Conservation (phyloP, 1,140 invertebrate species). For the Lethrus apterus region DNA sequence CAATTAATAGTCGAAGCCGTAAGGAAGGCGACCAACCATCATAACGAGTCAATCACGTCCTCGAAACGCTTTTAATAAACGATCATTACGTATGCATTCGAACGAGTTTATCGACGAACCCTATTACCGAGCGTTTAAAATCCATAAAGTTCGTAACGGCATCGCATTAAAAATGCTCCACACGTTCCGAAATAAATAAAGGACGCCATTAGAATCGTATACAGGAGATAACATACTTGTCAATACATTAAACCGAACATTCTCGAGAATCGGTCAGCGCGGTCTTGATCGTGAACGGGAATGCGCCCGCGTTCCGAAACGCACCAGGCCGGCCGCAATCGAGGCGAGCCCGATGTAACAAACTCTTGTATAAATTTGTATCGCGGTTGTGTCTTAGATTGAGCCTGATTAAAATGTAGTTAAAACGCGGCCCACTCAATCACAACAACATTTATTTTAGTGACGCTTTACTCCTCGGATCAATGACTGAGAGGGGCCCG, state of each 20-base stretch:
- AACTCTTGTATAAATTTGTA: conserved; percentile 39
- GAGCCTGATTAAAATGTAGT: conserved; percentile 36
- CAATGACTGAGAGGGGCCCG: conserved; percentile 24
- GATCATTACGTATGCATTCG: no score
- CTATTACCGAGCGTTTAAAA: conserved; percentile 32
- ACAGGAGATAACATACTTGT: conserved; percentile 37
- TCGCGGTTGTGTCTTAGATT: conserved; percentile 36
- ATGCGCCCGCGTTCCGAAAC: neutral
- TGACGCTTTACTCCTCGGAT: conserved; percentile 23
- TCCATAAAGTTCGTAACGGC: conserved; percentile 32
- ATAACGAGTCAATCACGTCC: no score
- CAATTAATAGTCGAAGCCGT: no score
- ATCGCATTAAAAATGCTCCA: conserved; percentile 34
- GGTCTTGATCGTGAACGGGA: conserved; percentile 15
- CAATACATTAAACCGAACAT: conserved; percentile 38
- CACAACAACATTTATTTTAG: conserved; percentile 33
- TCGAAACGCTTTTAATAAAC: no score
- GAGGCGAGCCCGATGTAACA: conserved; percentile 34
- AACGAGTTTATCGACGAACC: no score
- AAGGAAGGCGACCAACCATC: no score
- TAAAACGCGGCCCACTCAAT: conserved; percentile 34
- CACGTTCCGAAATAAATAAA: conserved; percentile 32
- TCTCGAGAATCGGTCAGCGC: conserved; percentile 25
- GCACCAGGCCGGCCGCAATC: conserved; percentile 23
- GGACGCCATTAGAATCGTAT: conserved; percentile 36